Percentiles rank a stretch among this genome's conserved stretches.
Conservation (phyloP, 2,797 vertebrate genomes). For the Saxicola maurus region DNA sequence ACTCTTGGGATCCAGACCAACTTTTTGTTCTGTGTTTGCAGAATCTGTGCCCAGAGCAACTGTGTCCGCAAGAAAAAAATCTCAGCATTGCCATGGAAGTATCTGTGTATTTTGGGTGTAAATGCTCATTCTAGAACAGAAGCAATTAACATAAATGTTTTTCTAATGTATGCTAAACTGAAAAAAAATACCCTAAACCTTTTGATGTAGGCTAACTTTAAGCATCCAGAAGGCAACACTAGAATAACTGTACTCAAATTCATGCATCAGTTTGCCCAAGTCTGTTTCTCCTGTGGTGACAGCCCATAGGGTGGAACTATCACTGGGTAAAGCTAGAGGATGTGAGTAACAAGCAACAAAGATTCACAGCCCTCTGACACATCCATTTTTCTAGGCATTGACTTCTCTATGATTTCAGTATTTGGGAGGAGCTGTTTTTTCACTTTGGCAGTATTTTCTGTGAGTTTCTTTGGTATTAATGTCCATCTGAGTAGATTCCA, state of each 20-base stretch:
- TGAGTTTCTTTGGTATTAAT: background rate
- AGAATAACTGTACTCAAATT: background rate
- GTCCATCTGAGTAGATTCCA: background rate
- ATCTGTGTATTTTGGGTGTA: background rate
- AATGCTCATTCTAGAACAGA: background rate
- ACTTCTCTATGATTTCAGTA: background rate
- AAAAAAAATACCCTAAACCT: background rate
- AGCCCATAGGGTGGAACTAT: background rate
- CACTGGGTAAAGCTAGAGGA: background rate
- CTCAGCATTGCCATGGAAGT: background rate
- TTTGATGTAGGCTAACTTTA: background rate
- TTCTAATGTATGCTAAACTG: background rate
- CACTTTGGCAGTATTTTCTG: background rate
- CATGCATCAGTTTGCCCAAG: background rate
- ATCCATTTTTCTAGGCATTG: background rate
- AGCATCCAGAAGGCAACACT: background rate
- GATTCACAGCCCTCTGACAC: background rate
- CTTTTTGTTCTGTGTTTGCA: conserved; percentile 11
- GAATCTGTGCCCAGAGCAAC: background rate
- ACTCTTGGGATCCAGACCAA: conserved; percentile 22
- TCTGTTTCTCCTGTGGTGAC: background rate
- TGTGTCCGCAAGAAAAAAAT: background rate
- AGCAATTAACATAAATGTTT: background rate
- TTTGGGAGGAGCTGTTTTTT: background rate
- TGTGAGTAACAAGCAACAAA: conserved; percentile 2